Evolutionary conservation across 1,140 invertebrate genomes (phyloP).

Genomic region (Drosophila parvula): DNA sequence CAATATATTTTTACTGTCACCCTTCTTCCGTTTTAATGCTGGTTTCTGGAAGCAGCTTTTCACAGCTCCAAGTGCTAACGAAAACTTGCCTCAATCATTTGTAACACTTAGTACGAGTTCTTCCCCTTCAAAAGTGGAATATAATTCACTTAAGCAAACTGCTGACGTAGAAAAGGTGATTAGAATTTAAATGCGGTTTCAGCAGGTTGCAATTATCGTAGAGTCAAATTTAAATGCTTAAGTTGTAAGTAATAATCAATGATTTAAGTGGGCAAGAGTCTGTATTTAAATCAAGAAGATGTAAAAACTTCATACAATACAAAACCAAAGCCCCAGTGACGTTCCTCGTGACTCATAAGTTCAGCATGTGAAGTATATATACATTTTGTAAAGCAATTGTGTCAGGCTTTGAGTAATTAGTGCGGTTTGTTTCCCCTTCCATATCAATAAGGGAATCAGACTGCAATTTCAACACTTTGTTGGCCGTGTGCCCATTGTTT

Average conservation of each 20-base stretch:
- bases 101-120: background rate
- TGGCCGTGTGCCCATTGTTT: constrained; percentile 11
- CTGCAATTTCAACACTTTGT: constrained; percentile 17
- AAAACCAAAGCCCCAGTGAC: background rate
- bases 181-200: background rate
- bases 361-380: background rate
- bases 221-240: background rate
- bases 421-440: background rate
- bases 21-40: background rate
- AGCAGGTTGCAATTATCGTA: background rate
- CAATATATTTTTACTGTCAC: background rate
- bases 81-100: background rate
- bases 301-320: background rate
- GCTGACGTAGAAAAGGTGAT: background rate
- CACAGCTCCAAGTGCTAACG: background rate
- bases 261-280: no score
- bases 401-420: constrained; percentile 16
- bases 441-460: constrained; percentile 10
- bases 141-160: background rate
- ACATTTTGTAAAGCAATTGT: constrained; percentile 7
- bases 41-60: background rate
- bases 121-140: background rate
- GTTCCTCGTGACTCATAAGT: constrained; percentile 1
- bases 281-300: background rate
- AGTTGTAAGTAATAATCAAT: background rate